phyloP scores from a whole-genome alignment of 2,797 vertebrate species.

The Tadarida brasiliensis region DNA sequence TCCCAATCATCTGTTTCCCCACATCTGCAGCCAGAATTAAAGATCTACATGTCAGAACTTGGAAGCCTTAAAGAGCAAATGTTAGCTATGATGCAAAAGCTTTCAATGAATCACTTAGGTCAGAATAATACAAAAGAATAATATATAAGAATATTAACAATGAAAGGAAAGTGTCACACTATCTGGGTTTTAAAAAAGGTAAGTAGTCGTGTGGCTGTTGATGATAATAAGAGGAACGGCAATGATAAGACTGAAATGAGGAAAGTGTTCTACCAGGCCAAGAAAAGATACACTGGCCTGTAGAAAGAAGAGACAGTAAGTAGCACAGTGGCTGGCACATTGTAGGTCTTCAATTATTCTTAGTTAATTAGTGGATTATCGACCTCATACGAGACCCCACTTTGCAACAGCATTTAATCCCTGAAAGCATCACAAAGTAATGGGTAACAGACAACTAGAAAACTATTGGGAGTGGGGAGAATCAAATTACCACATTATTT shows the following conservation, averaged over 20 bases:
- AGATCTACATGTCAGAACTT: background rate
- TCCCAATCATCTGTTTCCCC: background rate
- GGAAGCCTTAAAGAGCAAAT: background rate
- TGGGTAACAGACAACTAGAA: background rate
- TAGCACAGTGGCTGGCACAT: background rate
- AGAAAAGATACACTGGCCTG: background rate
- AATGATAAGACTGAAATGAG: background rate
- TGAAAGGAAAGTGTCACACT: background rate
- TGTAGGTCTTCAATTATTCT: background rate
- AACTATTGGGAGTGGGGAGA: background rate
- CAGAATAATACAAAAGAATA: background rate
- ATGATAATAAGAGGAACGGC: background rate
- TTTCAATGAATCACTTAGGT: background rate
- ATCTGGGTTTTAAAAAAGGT: background rate
- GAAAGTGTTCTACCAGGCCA: background rate
- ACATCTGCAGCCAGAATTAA: slow-evolving; percentile 33
- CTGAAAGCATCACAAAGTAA: background rate
- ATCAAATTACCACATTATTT: background rate
- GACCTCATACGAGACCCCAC: background rate
- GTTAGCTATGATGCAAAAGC: background rate
- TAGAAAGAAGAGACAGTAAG: background rate
- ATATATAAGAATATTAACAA: background rate
- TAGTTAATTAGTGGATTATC: background rate
- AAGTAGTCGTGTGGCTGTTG: background rate
- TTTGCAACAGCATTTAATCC: background rate